phyloP scores from a whole-genome alignment of 1,140 invertebrate genomes.

The Danaus plexippus region DNA sequence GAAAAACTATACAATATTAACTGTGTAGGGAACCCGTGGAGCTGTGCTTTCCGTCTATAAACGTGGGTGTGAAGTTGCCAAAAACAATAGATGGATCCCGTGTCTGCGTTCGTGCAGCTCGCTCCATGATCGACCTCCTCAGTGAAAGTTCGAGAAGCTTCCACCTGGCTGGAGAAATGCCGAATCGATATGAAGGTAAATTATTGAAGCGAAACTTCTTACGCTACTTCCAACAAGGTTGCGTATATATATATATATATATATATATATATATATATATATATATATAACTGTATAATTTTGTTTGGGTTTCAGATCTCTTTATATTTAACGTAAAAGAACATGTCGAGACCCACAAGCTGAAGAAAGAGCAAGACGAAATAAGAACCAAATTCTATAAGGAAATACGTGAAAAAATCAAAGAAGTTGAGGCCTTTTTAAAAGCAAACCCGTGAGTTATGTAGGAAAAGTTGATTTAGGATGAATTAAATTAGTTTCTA shows the following conservation, averaged over 20 bases:
- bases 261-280: too few species aligned
- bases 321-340: slow-evolving; percentile 59
- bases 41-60: slow-evolving; percentile 45
- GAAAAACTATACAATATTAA: neutral
- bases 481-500: neutral
- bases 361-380: slow-evolving; percentile 53
- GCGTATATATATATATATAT: too few species aligned
- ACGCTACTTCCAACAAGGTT: neutral
- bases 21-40: slow-evolving; percentile 50
- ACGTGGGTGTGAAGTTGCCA: slow-evolving; percentile 44
- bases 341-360: slow-evolving; percentile 39
- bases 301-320: slow-evolving; percentile 40
- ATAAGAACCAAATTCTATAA: slow-evolving; percentile 50
- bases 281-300: neutral
- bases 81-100: slow-evolving; percentile 48
- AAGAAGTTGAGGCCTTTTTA: slow-evolving; percentile 49
- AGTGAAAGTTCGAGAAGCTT: slow-evolving; percentile 45
- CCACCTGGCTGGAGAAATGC: slow-evolving; percentile 26
- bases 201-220: neutral
- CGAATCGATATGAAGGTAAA: slow-evolving; percentile 47
- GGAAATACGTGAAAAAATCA: slow-evolving; percentile 42
- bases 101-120: slow-evolving; percentile 50
- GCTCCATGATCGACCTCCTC: slow-evolving; percentile 50
- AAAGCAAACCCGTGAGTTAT: slow-evolving; percentile 55
- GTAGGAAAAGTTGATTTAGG: neutral